Evolutionary conservation across 2,888 invertebrate genomes (phyloP).

Genomic region (Candidula unifasciata): DNA sequence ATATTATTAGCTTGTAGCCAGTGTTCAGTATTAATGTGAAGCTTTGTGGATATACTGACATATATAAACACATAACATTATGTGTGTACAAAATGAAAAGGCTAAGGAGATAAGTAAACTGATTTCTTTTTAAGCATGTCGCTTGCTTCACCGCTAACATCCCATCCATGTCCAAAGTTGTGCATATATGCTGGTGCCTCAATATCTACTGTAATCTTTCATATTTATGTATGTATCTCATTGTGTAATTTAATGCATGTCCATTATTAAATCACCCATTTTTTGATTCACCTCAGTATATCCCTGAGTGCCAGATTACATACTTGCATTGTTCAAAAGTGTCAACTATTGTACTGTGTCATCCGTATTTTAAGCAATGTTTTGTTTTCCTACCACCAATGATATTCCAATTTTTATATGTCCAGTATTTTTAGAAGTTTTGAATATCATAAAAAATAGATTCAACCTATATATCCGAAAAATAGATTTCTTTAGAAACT

Average conservation of each 20-base stretch:
- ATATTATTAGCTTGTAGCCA: too few species aligned
- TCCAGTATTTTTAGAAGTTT: not conserved
- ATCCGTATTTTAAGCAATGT: not conserved
- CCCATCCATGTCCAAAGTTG: not conserved
- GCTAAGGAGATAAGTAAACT: not conserved
- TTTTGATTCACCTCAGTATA: too few species aligned
- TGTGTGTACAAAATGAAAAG: too few species aligned
- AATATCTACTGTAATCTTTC: conserved; percentile 11
- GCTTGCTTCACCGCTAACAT: not conserved
- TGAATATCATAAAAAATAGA: not conserved
- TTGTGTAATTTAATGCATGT: not conserved
- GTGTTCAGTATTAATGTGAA: too few species aligned
- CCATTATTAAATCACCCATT: too few species aligned
- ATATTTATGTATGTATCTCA: conserved; percentile 3
- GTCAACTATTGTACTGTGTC: not conserved
- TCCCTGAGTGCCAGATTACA: too few species aligned
- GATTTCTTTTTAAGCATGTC: not conserved
- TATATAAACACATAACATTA: too few species aligned
- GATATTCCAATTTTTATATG: not conserved
- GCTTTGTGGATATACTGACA: too few species aligned
- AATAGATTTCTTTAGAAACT: not conserved
- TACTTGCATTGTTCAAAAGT: too few species aligned
- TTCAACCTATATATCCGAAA: not conserved
- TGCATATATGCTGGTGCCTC: conserved; percentile 25
- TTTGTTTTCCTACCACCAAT: not conserved